Conservation (phyloP, 2,797 vertebrate species). For the Catostomus latipinnis region DNA sequence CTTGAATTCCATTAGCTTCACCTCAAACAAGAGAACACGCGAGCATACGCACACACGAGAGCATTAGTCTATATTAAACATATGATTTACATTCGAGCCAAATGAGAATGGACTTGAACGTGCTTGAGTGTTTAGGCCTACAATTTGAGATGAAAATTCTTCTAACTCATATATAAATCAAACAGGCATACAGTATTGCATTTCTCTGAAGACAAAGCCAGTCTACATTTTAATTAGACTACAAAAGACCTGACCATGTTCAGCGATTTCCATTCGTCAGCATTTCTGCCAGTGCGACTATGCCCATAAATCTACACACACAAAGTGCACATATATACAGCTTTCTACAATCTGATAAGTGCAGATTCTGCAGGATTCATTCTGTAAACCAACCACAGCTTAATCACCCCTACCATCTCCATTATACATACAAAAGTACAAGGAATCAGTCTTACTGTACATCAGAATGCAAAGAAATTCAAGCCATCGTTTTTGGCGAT, state of each 20-base stretch:
- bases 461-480: neutral
- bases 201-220: neutral
- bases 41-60: neutral
- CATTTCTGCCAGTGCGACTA: neutral
- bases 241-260: neutral
- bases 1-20: conserved; percentile 34
- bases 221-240: neutral
- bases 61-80: no score
- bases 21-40: conserved; percentile 12
- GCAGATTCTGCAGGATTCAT: neutral
- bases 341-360: conserved; percentile 13
- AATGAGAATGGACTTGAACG: neutral
- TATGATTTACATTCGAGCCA: neutral
- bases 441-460: neutral
- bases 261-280: neutral
- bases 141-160: neutral
- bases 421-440: neutral
- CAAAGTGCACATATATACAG: neutral
- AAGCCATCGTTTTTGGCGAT: neutral
- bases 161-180: conserved; percentile 6
- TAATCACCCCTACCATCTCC: neutral
- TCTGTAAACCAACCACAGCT: neutral
- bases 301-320: neutral
- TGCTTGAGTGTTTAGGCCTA: neutral
- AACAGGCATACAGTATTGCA: neutral